Base-by-base conservation (phyloP, 2,888 invertebrate genomes). In the Campoplex capitator region DNA sequence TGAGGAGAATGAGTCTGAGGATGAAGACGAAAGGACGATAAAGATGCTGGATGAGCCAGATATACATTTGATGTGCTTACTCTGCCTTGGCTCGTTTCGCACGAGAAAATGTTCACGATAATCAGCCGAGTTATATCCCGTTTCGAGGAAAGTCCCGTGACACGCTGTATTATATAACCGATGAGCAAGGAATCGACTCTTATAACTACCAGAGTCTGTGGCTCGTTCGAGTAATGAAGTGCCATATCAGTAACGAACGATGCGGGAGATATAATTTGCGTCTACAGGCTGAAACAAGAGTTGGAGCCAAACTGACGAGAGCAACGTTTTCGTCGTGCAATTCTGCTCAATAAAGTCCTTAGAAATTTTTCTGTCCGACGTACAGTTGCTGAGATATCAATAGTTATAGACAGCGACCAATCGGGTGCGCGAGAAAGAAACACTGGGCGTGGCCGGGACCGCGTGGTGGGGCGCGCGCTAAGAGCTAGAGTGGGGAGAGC, bases 161-260 rank as follows among this genome's bases (percentile, higher is more conserved):
- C 62, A 23, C 28, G 48, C 32, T 48, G 51, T 80, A 71, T 84
- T 84, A 76, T 51, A 76, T 54, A 54, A 73, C 51, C 54, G 16
- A 73, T 73, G 54, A 28, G 51, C 13, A 76, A 65, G 73, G 76
- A 65, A 79, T 86, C 79, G 86, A 80, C 83, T 83, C 79, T 79
- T 48, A 58, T 67, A 71, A 83, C 79, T 79, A 18, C 62, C 23
- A 51, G 79, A 75, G 62, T 68, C 73, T 51, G n/a, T 78, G 28
- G 35, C 28, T 48, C 38, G 65, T 76, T 62, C 79, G 56, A 23
- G 70, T 89, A 88, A 89, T 88, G 79, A 88, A 89, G 86, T 87
- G 85, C 67, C 88, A 84, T 75, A 85, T 79, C 76, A 79, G 81
- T 88, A 85, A 88, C 79, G 80, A 89, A 86, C 88, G 88, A 86